Evolutionary conservation across 2,113 vertebrate genomes (phyloP).

Genomic region (Tiliqua scincoides): DNA sequence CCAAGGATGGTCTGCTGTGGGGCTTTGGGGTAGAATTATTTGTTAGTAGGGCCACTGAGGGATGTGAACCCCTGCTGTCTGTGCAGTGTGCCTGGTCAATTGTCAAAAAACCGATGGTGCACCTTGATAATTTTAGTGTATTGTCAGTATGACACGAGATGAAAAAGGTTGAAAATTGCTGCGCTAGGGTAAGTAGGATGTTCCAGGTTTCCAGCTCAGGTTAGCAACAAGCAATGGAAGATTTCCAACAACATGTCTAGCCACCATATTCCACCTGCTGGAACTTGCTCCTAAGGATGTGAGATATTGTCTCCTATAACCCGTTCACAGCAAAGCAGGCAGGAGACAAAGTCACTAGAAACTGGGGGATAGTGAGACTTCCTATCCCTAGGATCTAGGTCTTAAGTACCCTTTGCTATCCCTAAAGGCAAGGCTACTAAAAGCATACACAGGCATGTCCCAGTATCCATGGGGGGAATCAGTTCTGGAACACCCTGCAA

Average conservation of each 20-base stretch:
- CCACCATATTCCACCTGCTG: neutral
- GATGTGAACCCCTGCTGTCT: no score
- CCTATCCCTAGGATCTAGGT: neutral
- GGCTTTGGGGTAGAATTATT: no score
- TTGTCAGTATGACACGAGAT: no score
- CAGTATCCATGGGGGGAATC: no score
- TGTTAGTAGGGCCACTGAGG: no score
- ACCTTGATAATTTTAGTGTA: no score
- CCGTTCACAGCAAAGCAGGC: neutral
- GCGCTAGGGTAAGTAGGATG: neutral
- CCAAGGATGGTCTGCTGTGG: neutral
- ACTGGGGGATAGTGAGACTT: neutral
- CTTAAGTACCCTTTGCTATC: no score
- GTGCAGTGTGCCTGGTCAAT: no score
- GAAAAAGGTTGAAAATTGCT: no score
- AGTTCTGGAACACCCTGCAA: no score
- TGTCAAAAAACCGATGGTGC: no score
- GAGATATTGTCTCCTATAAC: neutral
- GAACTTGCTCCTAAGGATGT: neutral
- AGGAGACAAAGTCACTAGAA: neutral
- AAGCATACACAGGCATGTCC: no score
- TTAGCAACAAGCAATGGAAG: neutral
- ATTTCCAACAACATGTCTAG: neutral
- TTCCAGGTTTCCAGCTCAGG: neutral
- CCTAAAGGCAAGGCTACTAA: neutral